A percentile compares a stretch with the other conserved stretches of the same genome.
Conservation (phyloP, 2,797 vertebrate species). For the Rallus crepitans region DNA sequence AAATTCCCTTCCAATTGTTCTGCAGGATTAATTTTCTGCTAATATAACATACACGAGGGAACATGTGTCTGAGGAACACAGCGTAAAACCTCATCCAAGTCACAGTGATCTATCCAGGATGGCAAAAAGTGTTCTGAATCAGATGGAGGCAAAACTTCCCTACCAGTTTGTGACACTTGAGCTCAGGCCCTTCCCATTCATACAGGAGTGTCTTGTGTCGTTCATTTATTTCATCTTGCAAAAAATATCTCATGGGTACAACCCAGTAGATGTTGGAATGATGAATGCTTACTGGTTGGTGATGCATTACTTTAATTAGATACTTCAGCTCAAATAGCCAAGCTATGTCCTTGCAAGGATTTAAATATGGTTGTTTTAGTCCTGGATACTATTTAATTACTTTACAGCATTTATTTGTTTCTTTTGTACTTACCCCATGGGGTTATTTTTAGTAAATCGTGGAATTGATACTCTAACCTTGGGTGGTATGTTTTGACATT, state of each 20-base stretch:
- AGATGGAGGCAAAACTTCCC: neutral
- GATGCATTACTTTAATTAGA: neutral
- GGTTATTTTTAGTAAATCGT: neutral
- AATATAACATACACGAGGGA: neutral
- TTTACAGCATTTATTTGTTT: neutral
- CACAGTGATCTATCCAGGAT: neutral
- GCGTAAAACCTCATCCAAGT: neutral
- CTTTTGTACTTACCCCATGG: neutral
- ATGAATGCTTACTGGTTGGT: neutral
- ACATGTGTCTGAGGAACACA: neutral
- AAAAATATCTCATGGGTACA: neutral
- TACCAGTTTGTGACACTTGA: neutral
- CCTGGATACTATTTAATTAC: neutral
- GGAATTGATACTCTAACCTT: neutral
- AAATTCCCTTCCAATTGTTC: neutral
- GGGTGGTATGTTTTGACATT: neutral
- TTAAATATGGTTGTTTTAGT: neutral
- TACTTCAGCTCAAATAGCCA: neutral
- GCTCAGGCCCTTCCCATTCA: neutral
- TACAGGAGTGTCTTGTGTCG: accelerated
- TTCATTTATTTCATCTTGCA: neutral
- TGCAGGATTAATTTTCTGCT: neutral
- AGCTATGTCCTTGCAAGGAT: neutral
- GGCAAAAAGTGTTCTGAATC: neutral
- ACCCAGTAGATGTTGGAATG: neutral